Evolutionary conservation across 2,113 vertebrate species (phyloP).

Genomic region (Thermophis baileyi): DNA sequence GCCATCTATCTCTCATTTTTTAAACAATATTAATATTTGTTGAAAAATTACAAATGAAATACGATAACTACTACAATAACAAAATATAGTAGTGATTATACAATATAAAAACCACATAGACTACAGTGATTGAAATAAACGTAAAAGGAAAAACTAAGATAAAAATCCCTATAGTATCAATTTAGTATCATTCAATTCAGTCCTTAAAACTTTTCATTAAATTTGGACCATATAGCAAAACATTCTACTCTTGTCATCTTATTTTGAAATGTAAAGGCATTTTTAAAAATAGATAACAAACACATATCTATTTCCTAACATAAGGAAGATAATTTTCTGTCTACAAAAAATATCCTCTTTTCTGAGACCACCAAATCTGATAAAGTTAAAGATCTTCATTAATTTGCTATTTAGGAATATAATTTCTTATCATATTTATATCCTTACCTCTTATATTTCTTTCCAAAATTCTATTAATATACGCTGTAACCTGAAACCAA

Average conservation of each 20-base stretch:
- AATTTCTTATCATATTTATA: not conserved
- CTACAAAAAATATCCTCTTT: not conserved
- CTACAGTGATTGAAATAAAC: not conserved
- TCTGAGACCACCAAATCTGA: not conserved
- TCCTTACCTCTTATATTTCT: not conserved
- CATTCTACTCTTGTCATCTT: not conserved
- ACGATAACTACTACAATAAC: not conserved
- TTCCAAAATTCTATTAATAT: not conserved
- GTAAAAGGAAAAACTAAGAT: not conserved
- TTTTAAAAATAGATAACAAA: not conserved
- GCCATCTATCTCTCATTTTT: not conserved
- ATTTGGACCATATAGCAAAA: not conserved
- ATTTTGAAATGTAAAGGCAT: not conserved
- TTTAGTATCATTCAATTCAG: not conserved
- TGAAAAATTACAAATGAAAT: not conserved
- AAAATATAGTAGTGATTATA: not conserved
- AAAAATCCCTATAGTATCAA: not conserved
- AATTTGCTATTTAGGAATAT: not conserved
- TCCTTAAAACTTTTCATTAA: not conserved
- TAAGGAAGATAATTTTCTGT: not conserved
- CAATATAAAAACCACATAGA: not conserved
- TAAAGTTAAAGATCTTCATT: not conserved
- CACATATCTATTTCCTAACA: not conserved
- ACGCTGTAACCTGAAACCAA: not conserved
- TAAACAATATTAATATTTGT: not conserved